Evolutionary conservation across 2,113 vertebrate genomes (phyloP), one percentile per base, ranked within the genome.

Genomic region (Melanocharis versteri): DNA sequence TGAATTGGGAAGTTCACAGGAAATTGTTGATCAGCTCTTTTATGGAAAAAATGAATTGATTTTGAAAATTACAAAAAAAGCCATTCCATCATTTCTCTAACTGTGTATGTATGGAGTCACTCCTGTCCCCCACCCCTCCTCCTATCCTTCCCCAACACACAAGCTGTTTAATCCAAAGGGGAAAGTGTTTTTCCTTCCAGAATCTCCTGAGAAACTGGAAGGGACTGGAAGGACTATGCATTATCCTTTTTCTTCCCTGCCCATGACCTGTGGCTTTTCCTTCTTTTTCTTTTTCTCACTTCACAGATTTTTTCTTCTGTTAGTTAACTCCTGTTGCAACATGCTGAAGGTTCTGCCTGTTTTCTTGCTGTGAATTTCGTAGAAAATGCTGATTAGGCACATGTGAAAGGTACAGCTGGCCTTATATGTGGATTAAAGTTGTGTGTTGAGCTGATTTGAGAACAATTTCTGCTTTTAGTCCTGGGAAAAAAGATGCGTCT

Each of bases 31-130:
- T 21, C 9, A 33, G 5, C 20, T 78, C 14, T 82, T 84, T 87
- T 26, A 44, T 31, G 26, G 22, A 10, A 86, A 80, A 94, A 51
- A 69, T 9, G 3, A n/a, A 44, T 39, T 39, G 5, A 69, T 42
- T 64, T 88, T 60, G 19, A 72, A 80, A 92, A 72, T 47, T 4
- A 56, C 5, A 53, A 30, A 56, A 71, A 68, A 11, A 8, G 7
- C 5, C 33, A 15, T 82, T 44, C 28, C 18, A 33, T 66, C n/a
- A 45, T 16, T 80, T 75, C 7, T 51, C 6, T 64, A 9, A 8
- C 22, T 47, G 37, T 70, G 12, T 13, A 10, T 20, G 9, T 60
- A 14, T 0, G 0, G 26, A 65, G 7, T 27, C 37, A 45, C 7
- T 84, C 37, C 21, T 53, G 39, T 54, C 4, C 4, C 9, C 5